Evolutionary conservation across 2,797 vertebrate genomes (phyloP).

Genomic region (Crax fasciolata): DNA sequence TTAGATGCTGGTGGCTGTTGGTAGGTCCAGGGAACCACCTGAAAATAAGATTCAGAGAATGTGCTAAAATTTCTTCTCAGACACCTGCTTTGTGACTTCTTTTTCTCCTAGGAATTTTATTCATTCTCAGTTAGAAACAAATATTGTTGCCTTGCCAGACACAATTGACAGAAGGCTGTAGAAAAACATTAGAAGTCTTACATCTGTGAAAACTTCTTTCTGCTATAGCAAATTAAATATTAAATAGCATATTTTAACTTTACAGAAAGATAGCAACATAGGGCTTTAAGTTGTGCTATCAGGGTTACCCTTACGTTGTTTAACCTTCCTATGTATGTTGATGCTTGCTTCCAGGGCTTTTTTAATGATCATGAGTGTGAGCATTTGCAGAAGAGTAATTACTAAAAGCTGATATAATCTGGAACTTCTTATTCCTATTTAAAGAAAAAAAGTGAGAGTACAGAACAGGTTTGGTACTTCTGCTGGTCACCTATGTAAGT

Average conservation of each 20-base stretch:
- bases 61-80: neutral
- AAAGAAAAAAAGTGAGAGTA: neutral
- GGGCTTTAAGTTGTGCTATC: neutral
- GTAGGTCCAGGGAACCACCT: neutral
- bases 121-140: neutral
- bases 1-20: neutral
- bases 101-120: neutral
- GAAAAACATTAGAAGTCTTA: neutral
- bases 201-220: neutral
- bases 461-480: neutral
- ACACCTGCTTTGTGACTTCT: neutral
- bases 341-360: neutral
- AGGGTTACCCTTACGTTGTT: neutral
- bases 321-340: neutral
- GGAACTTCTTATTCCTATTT: neutral
- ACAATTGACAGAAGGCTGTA: neutral
- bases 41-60: neutral
- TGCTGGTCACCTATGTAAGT: neutral
- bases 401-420: neutral
- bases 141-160: accelerated
- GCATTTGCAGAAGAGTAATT: neutral
- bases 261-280: neutral
- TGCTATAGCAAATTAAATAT: neutral
- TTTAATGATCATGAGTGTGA: neutral
- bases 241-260: neutral